Evolutionary conservation across 1,140 invertebrate genomes (phyloP).

Genomic region (Pogonomyrmex californicus): DNA sequence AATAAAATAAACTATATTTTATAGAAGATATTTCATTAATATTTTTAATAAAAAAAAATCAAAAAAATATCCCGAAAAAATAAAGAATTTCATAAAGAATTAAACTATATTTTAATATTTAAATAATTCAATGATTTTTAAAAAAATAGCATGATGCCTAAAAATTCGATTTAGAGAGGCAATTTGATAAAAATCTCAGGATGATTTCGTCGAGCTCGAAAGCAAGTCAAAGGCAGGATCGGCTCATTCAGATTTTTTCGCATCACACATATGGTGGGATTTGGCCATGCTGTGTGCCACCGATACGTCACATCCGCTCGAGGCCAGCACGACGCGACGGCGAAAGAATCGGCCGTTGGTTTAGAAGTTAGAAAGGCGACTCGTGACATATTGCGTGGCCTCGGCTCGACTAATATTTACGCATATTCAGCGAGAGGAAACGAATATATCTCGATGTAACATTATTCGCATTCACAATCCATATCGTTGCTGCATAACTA

Average conservation of each 20-base stretch:
- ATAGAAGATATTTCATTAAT: not conserved
- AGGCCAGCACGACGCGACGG: slow-evolving; percentile 50
- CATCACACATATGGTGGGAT: slow-evolving; percentile 50
- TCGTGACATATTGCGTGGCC: slow-evolving; percentile 64
- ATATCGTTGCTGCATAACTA: not conserved
- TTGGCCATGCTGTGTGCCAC: not conserved
- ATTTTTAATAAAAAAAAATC: not conserved
- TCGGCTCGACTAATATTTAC: slow-evolving; percentile 74
- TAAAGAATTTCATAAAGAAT: not conserved
- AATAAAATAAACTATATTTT: not conserved
- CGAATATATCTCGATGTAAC: slow-evolving; percentile 54
- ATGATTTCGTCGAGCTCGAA: slow-evolving; percentile 7
- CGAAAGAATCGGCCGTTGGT: slow-evolving; percentile 70
- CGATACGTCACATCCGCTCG: slow-evolving; percentile 78
- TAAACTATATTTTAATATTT: not conserved
- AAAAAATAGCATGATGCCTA: not conserved
- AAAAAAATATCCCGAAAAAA: not conserved
- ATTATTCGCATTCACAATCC: slow-evolving; percentile 21
- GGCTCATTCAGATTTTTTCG: slow-evolving; percentile 21
- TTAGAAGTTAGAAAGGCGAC: slow-evolving; percentile 77
- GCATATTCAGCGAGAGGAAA: slow-evolving; percentile 65
- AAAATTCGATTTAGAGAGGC: not conserved
- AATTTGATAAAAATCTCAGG: not conserved
- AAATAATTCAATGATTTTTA: not conserved
- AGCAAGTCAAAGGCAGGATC: slow-evolving; percentile 2